Evolutionary conservation across 2,888 invertebrate genomes (phyloP).

Genomic region (Drosophila paranaensis): DNA sequence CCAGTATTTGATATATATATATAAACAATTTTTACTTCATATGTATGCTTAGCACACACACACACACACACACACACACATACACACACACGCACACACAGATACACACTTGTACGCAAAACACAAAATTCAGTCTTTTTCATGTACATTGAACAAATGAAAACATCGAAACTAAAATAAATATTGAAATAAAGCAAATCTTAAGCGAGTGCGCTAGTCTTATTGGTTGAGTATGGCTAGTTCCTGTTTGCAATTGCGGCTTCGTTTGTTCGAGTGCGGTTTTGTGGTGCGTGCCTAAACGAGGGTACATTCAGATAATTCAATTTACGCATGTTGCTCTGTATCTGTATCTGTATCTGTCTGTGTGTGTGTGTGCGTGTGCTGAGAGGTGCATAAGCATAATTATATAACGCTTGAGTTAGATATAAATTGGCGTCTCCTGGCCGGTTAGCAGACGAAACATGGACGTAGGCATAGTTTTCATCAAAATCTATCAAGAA

Average conservation of each 20-base stretch:
- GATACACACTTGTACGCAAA: conserved; percentile 18
- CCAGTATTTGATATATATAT: conserved; percentile 1
- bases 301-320: conserved; percentile 16
- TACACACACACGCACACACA: background rate
- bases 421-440: conserved; percentile 99
- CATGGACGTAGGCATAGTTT: conserved; percentile 99
- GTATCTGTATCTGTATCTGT: background rate
- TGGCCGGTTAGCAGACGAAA: conserved; percentile 99
- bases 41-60: background rate
- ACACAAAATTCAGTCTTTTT: conserved; percentile 72
- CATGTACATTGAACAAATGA: conserved; percentile 48
- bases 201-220: conserved; percentile 34
- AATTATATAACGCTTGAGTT: conserved; percentile 75
- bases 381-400: conserved; percentile 46
- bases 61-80: conserved; percentile 2
- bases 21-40: conserved; percentile 16
- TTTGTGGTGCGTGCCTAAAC: conserved; percentile 13
- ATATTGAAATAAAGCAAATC: conserved; percentile 20
- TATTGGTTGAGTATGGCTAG: conserved; percentile 22
- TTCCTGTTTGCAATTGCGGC: conserved; percentile 6
- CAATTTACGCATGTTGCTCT: conserved; percentile 6
- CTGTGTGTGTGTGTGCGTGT: conserved; percentile 19
- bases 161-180: conserved; percentile 18
- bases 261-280: conserved; percentile 16
- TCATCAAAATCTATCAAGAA: conserved; percentile 97